Conservation (phyloP, 2,113 vertebrate genomes). For the Sarotherodon lohbergeri region DNA sequence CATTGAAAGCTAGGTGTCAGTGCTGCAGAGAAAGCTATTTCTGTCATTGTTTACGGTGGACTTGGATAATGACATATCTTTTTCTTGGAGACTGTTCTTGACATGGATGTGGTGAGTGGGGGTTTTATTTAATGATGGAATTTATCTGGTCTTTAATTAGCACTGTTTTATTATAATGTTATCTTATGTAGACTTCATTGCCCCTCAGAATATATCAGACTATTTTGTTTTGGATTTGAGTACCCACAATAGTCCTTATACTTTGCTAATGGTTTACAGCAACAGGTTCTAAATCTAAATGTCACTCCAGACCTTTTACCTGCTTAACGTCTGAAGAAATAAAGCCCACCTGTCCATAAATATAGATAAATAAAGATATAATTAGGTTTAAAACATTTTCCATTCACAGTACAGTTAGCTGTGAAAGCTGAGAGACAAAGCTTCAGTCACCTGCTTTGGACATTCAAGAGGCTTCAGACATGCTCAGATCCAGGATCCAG, state of each 20-base stretch:
- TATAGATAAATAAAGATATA: neutral
- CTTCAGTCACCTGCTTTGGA: neutral
- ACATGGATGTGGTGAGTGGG: neutral
- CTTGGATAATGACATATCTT: neutral
- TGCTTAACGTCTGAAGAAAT: neutral
- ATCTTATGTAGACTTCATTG: neutral
- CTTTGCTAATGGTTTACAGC: neutral
- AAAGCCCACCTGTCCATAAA: neutral
- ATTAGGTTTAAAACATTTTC: neutral
- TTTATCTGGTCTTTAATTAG: neutral
- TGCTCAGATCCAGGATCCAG: no score
- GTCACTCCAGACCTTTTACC: neutral
- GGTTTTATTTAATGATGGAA: neutral
- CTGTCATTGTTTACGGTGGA: neutral
- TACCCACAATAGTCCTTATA: neutral
- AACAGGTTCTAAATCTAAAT: neutral
- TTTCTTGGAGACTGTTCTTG: neutral
- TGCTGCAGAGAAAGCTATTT: neutral
- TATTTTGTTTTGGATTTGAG: neutral
- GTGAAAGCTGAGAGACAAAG: neutral
- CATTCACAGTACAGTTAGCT: neutral
- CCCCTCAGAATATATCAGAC: neutral
- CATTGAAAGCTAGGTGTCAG: neutral
- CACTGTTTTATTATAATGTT: neutral
- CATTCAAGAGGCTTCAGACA: no score